These are phyloP conservation scores for Dicaeum eximium DNA, from an alignment of 2,113 vertebrate genomes.

Conservation along the genomic window DNA sequence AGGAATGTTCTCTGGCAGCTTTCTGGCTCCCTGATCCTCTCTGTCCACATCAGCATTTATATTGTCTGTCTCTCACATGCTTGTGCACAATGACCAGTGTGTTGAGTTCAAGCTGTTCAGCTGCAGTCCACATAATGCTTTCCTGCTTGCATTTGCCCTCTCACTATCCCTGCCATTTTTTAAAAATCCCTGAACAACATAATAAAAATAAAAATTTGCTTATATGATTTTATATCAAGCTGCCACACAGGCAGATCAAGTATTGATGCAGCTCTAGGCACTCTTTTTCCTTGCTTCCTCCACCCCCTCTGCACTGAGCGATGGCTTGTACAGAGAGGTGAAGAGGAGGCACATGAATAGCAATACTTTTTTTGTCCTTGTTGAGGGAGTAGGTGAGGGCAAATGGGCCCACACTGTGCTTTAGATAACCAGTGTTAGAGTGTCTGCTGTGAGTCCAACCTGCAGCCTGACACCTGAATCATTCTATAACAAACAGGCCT, in stretches of 20 bases:
- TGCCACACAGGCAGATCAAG: neutral
- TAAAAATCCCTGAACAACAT: neutral
- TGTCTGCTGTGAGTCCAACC: neutral
- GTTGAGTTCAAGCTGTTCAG: neutral
- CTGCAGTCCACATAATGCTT: neutral
- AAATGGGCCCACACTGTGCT: neutral
- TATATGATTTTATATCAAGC: neutral
- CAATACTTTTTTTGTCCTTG: neutral
- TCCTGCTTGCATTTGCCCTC: neutral
- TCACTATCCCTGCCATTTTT: neutral
- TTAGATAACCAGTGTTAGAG: neutral
- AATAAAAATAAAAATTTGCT: neutral
- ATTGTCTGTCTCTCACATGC: neutral
- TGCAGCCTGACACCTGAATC: neutral
- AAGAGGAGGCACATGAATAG: neutral
- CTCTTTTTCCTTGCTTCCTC: neutral
- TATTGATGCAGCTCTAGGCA: neutral
- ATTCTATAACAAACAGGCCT: neutral
- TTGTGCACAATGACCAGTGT: neutral
- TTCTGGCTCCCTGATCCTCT: neutral
- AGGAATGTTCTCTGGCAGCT: slow-evolving; percentile 1
- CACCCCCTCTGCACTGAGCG: neutral
- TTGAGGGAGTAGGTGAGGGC: neutral
- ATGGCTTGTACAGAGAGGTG: neutral
- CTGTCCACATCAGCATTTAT: slow-evolving; percentile 19